Evolutionary conservation across 2,888 invertebrate genomes (phyloP), one percentile per base, ranked within the genome.

Genomic region (Nomada flava): DNA sequence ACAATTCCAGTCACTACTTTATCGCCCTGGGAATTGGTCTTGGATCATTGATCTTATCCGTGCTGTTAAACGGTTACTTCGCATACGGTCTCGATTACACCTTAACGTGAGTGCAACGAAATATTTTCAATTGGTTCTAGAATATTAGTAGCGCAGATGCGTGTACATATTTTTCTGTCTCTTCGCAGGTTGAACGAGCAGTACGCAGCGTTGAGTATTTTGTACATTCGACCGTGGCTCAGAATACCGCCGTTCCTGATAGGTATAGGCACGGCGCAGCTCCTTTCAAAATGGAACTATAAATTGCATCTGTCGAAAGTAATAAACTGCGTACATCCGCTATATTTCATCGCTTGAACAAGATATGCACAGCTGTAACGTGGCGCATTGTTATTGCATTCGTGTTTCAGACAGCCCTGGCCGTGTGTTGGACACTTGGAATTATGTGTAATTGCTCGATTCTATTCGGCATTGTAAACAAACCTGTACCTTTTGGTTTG

Each of bases 201-300:
- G 82, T 92, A 92, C 53, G 85, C 87, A 26, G 90, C 92, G 85
- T 83, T 94, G 68, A 91, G 94, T 76, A 86, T 92, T 1, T 76
- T 96, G 59, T 94, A 94, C 77, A 90, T 92, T 76, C 92, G 92
- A 23, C 93, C 94, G 0, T 94, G 94, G 94, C 86, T 90, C 2
- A 91, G 94, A 84, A 90, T 94, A 36, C 91, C 92, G 20, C 94
- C 94, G 5, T 94, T 94, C 74, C 82, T 94, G 42, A 86, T 94
- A 26, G 94, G 94, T 47, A 91, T 94, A 88, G 95, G 84, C 2
- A 94, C 95, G 1, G 95, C 94, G 2, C 95, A 95, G 89, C 83
- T 94, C 65, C 83, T 94, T 42, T 68, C 88, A 52, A 92, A 94
- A 72, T 75, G 91, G 52, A 90, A 93, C 57, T 88, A 89, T 47